Conservation (phyloP, 64 coral and sea anemone species). For the Stichodactyla mertensii region DNA sequence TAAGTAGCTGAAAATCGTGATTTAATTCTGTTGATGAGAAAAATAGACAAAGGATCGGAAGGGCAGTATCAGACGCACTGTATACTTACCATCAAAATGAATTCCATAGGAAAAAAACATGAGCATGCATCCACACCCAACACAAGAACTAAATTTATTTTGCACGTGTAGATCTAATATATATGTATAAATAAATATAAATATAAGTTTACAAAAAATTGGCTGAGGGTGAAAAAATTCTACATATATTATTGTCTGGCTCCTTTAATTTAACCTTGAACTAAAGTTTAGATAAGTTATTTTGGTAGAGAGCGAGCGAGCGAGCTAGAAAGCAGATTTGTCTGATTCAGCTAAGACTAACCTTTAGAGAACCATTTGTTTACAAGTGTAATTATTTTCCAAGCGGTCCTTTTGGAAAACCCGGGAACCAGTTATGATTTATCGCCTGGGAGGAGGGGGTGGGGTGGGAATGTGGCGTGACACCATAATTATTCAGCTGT, state of each 20-base stretch:
- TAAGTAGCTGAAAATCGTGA: no score
- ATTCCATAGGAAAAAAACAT: background rate
- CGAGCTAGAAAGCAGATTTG: background rate
- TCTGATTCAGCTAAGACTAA: background rate
- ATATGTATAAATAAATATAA: background rate
- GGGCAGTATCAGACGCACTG: background rate
- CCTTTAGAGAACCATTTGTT: background rate
- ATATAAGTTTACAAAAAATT: background rate
- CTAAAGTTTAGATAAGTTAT: background rate
- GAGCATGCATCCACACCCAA: background rate
- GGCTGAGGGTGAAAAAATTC: background rate
- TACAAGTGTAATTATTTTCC: background rate
- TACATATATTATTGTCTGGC: background rate
- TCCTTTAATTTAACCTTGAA: no score
- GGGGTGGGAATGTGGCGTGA: no score
- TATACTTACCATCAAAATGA: background rate
- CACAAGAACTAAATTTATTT: background rate
- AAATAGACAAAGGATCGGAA: background rate
- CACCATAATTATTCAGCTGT: no score
- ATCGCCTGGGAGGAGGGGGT: no score
- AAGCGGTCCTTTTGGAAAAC: background rate
- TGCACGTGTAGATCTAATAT: conserved; percentile 4
- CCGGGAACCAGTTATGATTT: no score
- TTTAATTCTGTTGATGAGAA: no score
- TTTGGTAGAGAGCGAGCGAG: background rate